Evolutionary conservation across 2,113 vertebrate species (phyloP).

Genomic region (Lagenorhynchus albirostris): DNA sequence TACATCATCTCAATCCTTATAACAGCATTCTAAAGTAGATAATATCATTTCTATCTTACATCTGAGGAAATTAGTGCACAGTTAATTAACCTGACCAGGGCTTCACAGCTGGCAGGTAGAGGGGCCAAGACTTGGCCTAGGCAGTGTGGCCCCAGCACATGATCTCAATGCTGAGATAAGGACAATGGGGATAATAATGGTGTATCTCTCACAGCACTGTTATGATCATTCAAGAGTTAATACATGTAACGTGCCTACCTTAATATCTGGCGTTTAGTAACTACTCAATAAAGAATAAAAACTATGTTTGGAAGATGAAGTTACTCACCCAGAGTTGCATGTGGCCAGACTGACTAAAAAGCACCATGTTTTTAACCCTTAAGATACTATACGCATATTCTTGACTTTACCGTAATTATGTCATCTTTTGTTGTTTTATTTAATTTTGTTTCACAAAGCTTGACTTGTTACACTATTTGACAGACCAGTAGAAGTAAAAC

Average conservation of each 20-base stretch:
- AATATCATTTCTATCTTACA: neutral
- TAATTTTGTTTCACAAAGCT: slow-evolving; percentile 15
- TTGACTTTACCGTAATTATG: neutral
- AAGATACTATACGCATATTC: neutral
- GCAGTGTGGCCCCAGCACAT: neutral
- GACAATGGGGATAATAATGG: neutral
- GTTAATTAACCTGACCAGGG: neutral
- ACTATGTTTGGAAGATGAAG: neutral
- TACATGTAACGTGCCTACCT: too few species aligned
- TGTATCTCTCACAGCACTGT: neutral
- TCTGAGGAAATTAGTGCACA: neutral
- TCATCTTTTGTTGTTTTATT: neutral
- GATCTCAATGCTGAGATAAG: neutral
- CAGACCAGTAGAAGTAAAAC: neutral
- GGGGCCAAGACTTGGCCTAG: neutral
- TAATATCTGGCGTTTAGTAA: neutral
- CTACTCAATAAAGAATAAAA: neutral
- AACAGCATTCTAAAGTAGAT: neutral
- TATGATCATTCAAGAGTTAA: neutral
- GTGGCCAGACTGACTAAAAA: neutral
- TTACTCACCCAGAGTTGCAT: neutral
- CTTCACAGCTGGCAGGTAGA: neutral
- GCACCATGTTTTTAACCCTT: neutral
- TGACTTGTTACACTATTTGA: neutral
- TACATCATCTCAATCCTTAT: neutral